phyloP scores from a whole-genome alignment of 1,140 invertebrate genomes.

The Drosophila watanabei region DNA sequence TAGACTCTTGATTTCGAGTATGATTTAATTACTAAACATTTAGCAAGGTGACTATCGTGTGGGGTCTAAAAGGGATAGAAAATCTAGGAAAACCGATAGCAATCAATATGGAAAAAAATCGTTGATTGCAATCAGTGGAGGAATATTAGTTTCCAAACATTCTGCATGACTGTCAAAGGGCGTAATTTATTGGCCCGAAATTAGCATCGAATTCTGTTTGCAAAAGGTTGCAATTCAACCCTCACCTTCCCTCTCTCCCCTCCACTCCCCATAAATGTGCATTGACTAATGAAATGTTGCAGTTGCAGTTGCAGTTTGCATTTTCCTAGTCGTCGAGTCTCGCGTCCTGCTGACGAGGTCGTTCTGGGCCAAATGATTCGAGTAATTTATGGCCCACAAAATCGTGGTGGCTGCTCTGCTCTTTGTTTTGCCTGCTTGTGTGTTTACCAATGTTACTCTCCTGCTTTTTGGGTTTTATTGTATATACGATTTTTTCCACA shows the following conservation, averaged over 20 bases:
- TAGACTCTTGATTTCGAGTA: constrained; percentile 51
- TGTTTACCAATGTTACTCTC: constrained; percentile 46
- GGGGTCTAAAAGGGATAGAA: constrained; percentile 15
- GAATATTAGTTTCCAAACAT: constrained; percentile 6
- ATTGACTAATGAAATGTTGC: constrained; percentile 74
- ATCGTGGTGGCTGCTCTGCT: constrained; percentile 46
- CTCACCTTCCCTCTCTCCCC: constrained; percentile 13
- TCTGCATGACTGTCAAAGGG: constrained; percentile 62
- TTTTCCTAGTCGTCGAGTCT: constrained; percentile 41
- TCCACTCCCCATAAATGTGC: constrained; percentile 44
- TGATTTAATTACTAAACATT: constrained; percentile 72
- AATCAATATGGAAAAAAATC: constrained; percentile 31
- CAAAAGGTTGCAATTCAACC: constrained; percentile 22
- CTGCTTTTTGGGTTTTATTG: constrained; percentile 39
- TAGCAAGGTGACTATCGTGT: constrained; percentile 45
- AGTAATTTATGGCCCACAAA: constrained; percentile 78
- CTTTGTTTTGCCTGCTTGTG: constrained; percentile 6
- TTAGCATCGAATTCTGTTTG: constrained; percentile 75
- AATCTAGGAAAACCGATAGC: constrained; percentile 52
- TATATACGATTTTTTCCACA: constrained; percentile 20
- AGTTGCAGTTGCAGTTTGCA: constrained; percentile 24
- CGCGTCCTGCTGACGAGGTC: constrained; percentile 53
- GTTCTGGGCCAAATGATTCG: constrained; percentile 79
- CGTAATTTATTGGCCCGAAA: constrained; percentile 75
- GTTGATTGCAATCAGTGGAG: constrained; percentile 7